phyloP scores from a whole-genome alignment of 2,888 invertebrate genomes.

The Atethmia centrago region DNA sequence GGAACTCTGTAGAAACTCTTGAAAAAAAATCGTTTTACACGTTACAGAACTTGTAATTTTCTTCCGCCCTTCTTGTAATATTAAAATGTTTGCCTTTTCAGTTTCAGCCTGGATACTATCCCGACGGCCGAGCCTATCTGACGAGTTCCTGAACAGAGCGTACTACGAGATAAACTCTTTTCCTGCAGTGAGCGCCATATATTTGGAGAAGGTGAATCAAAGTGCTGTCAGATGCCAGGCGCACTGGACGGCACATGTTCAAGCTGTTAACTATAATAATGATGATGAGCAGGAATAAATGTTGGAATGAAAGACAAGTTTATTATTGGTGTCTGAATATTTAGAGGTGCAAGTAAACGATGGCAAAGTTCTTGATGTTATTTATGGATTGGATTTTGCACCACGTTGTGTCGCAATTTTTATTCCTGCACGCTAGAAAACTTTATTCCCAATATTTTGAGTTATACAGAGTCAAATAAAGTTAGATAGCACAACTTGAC shows the following conservation, averaged over 20 bases:
- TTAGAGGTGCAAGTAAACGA: neutral
- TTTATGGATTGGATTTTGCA: too few species aligned
- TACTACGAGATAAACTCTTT: constrained; percentile 73
- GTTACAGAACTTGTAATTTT: neutral
- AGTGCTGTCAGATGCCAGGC: constrained; percentile 69
- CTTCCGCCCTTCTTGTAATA: neutral
- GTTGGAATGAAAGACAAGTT: neutral
- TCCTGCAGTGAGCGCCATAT: constrained; percentile 76
- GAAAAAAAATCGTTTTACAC: too few species aligned
- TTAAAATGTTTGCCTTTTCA: constrained; percentile 56
- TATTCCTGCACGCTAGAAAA: too few species aligned
- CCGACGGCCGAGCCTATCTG: constrained; percentile 70
- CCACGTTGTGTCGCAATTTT: too few species aligned
- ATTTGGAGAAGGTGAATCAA: constrained; percentile 79
- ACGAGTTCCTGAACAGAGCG: constrained; percentile 69
- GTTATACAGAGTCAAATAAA: too few species aligned
- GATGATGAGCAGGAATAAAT: constrained; percentile 35
- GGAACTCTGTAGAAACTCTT: too few species aligned
- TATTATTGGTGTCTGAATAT: constrained; percentile 53
- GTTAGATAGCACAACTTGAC: too few species aligned
- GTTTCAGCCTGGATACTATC: constrained; percentile 86
- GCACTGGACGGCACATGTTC: constrained; percentile 83
- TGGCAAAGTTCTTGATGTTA: neutral
- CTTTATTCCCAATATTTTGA: too few species aligned
- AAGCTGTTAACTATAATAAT: constrained; percentile 69